Evolutionary conservation across 2,797 vertebrate genomes (phyloP).

Genomic region (Gastrophryne carolinensis): DNA sequence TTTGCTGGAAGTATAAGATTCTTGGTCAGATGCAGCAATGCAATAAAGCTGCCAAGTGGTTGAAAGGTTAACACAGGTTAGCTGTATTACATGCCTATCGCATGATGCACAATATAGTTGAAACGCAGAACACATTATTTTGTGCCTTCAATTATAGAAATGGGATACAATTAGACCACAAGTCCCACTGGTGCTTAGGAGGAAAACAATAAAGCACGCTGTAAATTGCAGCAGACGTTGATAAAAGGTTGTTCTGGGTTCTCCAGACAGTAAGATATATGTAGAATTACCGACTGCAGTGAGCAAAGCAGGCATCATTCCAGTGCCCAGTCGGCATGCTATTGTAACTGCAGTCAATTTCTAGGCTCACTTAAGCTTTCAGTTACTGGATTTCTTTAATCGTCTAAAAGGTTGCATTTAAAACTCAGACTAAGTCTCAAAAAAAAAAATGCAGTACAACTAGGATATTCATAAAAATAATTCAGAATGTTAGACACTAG

Average conservation of each 20-base stretch:
- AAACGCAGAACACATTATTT: background rate
- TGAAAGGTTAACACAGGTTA: background rate
- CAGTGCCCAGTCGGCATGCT: background rate
- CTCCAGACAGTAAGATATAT: background rate
- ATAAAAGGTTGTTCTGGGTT: background rate
- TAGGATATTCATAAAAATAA: slow-evolving; percentile 30
- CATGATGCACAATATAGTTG: background rate
- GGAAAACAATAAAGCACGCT: background rate
- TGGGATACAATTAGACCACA: background rate
- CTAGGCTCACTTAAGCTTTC: background rate
- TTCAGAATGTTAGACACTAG: slow-evolving; percentile 8
- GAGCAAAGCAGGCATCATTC: background rate
- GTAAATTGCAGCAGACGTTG: background rate
- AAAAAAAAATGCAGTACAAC: slow-evolving; percentile 23
- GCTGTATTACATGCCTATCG: background rate
- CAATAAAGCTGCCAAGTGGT: background rate
- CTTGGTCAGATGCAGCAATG: too few relatives aligned
- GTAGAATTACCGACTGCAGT: background rate
- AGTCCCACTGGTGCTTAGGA: background rate
- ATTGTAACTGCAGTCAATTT: background rate
- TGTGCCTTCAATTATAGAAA: background rate
- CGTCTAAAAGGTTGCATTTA: slow-evolving; percentile 12
- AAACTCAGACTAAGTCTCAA: slow-evolving; percentile 19
- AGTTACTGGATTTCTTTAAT: slow-evolving; percentile 16
- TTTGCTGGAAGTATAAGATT: too few relatives aligned